phyloP scores from a whole-genome alignment of 2,113 vertebrate species.

The Variabilichromis moorii region DNA sequence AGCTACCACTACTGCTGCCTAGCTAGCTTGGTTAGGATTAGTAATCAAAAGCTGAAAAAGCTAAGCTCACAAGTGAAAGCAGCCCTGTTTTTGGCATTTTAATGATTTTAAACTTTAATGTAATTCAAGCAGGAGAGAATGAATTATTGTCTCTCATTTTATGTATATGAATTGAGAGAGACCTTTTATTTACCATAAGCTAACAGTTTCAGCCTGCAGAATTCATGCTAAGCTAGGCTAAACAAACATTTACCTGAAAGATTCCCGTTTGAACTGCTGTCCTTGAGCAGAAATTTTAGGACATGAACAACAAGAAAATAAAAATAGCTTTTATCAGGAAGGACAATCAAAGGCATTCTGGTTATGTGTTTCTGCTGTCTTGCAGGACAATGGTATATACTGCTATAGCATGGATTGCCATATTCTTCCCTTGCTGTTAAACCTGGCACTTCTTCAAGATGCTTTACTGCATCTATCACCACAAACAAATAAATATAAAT shows the following conservation, averaged over 20 bases:
- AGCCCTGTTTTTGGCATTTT: not conserved
- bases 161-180: not conserved
- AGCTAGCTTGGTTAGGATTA: not conserved
- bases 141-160: not conserved
- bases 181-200: not conserved
- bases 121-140: not conserved
- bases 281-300: not conserved
- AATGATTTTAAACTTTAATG: not conserved
- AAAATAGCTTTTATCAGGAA: not conserved
- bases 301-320: not conserved
- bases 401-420: not conserved
- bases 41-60: not conserved
- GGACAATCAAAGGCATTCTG: fast-evolving
- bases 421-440: not conserved
- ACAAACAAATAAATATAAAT: not conserved
- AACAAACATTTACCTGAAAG: not conserved
- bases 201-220: not conserved
- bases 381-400: not conserved
- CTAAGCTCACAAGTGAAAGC: not conserved
- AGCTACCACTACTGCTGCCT: not conserved
- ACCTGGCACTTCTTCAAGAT: not conserved
- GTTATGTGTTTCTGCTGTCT: not conserved
- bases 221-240: not conserved
- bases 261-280: not conserved
- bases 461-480: not conserved